A percentile compares a stretch with the other conserved stretches of the same genome.
phyloP scores from a whole-genome alignment of 2,113 vertebrate species.

The Passer domesticus region DNA sequence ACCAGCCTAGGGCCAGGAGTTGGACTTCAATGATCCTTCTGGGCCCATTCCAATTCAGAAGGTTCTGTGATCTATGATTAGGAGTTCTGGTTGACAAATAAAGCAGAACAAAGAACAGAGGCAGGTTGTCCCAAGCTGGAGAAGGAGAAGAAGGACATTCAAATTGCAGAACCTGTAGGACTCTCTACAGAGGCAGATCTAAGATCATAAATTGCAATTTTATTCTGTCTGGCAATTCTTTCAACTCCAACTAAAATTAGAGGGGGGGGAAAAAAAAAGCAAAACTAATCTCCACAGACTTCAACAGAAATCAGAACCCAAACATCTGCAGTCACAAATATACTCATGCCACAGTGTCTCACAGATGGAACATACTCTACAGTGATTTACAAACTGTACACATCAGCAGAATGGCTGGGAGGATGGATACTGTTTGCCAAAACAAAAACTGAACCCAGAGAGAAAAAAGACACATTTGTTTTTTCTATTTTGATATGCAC shows the following conservation, averaged over 20 bases:
- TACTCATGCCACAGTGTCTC: background rate
- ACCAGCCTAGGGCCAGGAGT: background rate
- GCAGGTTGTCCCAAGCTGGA: background rate
- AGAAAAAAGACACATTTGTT: background rate
- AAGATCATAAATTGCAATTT: background rate
- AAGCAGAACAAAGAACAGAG: background rate
- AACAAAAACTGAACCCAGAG: background rate
- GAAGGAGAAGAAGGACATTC: background rate
- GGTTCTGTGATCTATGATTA: background rate
- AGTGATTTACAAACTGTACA: background rate
- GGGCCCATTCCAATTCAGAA: background rate
- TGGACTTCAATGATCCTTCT: background rate
- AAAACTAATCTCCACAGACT: background rate
- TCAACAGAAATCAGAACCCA: background rate
- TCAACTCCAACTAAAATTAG: background rate
- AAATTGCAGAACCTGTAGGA: background rate
- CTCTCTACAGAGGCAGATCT: background rate
- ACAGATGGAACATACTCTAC: background rate
- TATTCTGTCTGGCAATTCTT: background rate
- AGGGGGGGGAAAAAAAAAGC: rapidly evolving
- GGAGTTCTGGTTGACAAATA: background rate
- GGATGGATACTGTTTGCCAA: background rate
- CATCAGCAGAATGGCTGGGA: background rate
- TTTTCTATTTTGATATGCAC: background rate
- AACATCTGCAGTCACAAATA: background rate